These are phyloP conservation scores for Hyposoter didymator DNA, from an alignment of 2,888 invertebrate genomes.

Conservation along the genomic window DNA sequence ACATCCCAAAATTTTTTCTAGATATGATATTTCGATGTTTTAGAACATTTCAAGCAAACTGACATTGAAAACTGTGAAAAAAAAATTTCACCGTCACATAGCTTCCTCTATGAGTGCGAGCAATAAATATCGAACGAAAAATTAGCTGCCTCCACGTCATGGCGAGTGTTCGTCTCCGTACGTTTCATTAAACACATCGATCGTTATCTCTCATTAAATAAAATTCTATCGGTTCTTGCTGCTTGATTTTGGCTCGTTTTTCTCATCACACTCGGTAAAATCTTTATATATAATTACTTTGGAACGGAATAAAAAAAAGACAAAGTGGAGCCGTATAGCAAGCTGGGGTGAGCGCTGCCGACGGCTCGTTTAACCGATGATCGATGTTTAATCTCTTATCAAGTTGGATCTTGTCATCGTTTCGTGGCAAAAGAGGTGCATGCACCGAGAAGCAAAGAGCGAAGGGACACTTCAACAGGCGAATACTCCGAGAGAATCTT, in stretches of 20 bases:
- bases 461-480: constrained; percentile 20
- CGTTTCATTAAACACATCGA: constrained; percentile 26
- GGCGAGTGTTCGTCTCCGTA: neutral
- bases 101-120: no score
- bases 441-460: constrained; percentile 1
- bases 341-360: constrained; percentile 53
- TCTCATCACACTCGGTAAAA: constrained; percentile 33
- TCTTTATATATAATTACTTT: constrained; percentile 42
- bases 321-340: neutral
- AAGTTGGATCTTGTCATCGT: constrained; percentile 74
- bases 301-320: constrained; percentile 12
- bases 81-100: no score
- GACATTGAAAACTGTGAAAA: no score
- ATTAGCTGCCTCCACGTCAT: neutral
- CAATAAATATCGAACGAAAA: neutral
- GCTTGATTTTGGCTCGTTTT: constrained; percentile 14
- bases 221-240: constrained; percentile 8
- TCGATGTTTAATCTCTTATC: constrained; percentile 77
- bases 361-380: constrained; percentile 76
- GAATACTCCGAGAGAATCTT: constrained; percentile 31
- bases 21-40: no score
- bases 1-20: no score
- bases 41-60: no score
- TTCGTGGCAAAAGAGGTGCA: constrained; percentile 41
- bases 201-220: constrained; percentile 22